phyloP scores from a whole-genome alignment of 2,113 vertebrate genomes.

The Dasyornis broadbenti region DNA sequence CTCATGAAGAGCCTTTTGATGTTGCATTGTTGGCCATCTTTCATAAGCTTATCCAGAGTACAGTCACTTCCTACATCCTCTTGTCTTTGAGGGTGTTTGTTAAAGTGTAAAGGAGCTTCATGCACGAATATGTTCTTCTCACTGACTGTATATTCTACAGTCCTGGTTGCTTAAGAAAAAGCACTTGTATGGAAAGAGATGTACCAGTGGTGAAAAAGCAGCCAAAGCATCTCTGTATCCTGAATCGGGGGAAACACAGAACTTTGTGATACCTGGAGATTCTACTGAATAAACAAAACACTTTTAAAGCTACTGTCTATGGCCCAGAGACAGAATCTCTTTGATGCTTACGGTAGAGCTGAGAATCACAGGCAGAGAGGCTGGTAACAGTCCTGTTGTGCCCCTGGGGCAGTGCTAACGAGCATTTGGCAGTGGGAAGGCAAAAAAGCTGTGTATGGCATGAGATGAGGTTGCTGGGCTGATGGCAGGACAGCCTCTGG shows the following conservation, averaged over 20 bases:
- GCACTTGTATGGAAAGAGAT: background rate
- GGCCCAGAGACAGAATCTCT: background rate
- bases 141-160: background rate
- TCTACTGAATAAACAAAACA: background rate
- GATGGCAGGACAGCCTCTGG: background rate
- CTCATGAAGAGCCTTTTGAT: background rate
- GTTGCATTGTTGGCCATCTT: background rate
- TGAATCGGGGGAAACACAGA: background rate
- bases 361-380: background rate
- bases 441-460: background rate
- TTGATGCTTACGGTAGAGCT: rapidly evolving
- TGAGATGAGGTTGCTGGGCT: background rate
- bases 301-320: background rate
- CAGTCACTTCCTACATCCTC: background rate
- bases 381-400: background rate
- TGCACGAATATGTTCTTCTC: background rate
- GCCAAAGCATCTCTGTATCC: background rate
- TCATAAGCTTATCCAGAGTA: background rate
- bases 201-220: background rate
- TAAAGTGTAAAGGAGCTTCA: background rate
- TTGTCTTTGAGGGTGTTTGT: background rate
- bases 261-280: background rate
- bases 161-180: background rate
- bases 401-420: background rate
- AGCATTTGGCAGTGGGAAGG: background rate